Base-by-base conservation (phyloP, 2,888 invertebrate genomes). In the Oxystoma pomonae region DNA sequence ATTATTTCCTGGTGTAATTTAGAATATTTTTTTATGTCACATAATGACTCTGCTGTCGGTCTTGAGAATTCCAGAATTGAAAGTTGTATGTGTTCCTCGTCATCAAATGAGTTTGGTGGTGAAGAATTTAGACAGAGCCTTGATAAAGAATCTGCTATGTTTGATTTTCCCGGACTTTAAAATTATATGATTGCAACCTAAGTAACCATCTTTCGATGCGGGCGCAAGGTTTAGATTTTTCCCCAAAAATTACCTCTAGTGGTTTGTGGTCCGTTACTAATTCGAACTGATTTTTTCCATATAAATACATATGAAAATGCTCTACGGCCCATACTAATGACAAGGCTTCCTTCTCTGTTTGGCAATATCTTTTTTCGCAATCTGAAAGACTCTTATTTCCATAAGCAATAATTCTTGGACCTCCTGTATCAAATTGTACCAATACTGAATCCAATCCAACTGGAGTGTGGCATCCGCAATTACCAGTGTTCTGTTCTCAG, bases 251-350 rank as follows among this genome's bases (percentile, higher is more conserved):
- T 20, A 65, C 69, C 58, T 74, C 70, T 50, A 82, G 67, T 1
- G 81, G 78, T 60, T 72, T 70, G 61, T 74, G 73, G 57, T 74
- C 72, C 3, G 71, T 73, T 9, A 72, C 57, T 20, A 71, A 55
- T 55, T 71, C 68, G 55, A 71, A 71, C 17, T 64, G 18, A 9
- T 63, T 59, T 57, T 60, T 62, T n/a, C 69, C 68, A 56, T 62
- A 65, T 57, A 72, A 59, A 57, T 72, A 71, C 50, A 69, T 64
- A 22, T 68, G 59, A 22, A 72, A 71, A 53, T 63, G 64, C 59
- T 71, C 77, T 77, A 60, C 75, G n/a, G n/a, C n/a, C n/a, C n/a
- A n/a, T n/a, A n/a, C n/a, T n/a, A n/a, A n/a, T 5, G 70, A 65
- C 19, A 73, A 55, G 70, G n/a, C n/a, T n/a, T n/a, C n/a, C n/a